A percentile compares a stretch with the other conserved stretches of the same genome.
phyloP scores from a whole-genome alignment of 2,797 vertebrate genomes.

The Nyctalus aviator region DNA sequence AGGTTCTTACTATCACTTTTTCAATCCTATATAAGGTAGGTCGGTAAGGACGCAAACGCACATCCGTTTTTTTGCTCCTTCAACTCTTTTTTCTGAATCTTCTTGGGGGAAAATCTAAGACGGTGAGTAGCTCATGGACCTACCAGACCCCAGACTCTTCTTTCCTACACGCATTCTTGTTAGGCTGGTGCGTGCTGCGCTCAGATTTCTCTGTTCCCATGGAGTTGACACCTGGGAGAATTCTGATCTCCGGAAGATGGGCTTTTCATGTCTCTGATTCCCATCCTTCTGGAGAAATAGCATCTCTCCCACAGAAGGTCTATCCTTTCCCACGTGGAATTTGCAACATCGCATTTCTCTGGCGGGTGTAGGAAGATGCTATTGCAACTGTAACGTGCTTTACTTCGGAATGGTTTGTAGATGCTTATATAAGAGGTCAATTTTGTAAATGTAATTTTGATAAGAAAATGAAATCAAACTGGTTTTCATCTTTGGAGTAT shows the following conservation, averaged over 20 bases:
- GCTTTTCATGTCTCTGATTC: conserved; percentile 65
- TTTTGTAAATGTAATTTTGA: not conserved
- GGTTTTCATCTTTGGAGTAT: not conserved
- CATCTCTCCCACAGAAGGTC: not conserved
- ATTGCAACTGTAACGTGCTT: not conserved
- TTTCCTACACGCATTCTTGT: not conserved
- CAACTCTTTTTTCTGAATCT: conserved; percentile 74
- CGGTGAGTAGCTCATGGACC: conserved; percentile 82
- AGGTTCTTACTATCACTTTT: conserved; percentile 90
- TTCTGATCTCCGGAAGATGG: conserved; percentile 39
- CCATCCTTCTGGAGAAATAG: not conserved
- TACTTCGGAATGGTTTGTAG: not conserved
- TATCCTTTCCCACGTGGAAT: not conserved
- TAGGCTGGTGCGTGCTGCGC: conserved; percentile 54
- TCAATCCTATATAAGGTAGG: conserved; percentile 93
- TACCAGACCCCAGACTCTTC: conserved; percentile 47
- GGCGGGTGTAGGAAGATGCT: not conserved
- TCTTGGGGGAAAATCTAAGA: conserved; percentile 74
- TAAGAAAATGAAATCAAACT: not conserved
- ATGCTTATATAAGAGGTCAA: not conserved
- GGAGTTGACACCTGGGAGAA: conserved; percentile 59
- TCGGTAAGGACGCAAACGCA: conserved; percentile 82
- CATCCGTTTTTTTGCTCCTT: conserved; percentile 79
- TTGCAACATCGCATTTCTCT: not conserved
- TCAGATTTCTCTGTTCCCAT: conserved; percentile 57